Evolutionary conservation across 2,888 invertebrate species (phyloP), one percentile per base, ranked within the genome.

Genomic region (Neocrepidodera transversa): DNA sequence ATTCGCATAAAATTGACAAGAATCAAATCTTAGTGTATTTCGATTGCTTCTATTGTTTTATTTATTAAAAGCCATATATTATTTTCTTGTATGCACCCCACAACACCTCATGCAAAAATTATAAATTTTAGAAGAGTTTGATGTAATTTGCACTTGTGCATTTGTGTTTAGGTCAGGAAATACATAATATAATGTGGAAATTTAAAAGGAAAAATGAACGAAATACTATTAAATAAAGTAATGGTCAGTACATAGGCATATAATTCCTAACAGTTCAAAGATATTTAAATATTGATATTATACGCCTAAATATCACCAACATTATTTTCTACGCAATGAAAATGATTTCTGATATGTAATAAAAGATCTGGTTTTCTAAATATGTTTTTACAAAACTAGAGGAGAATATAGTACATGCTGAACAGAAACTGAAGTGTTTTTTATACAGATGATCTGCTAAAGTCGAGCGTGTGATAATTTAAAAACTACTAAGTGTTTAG

Each of bases 401-500:
- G 16, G 16, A 40, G 13, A 20, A n/a, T 3, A 42, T 40, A 49
- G 40, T 18, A 40, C 42, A 49, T 56, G 49, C 56, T 49, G 7
- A 49, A 35, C 16, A 40, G 32, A 49, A 49, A 40, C 56, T 49
- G 7, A 23, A 42, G 11, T 18, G 42, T 42, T 20, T 20, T 40
- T 17, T 50, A 18, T 53, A 40, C 40, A 40, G 11, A 53, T 28
- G 36, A 38, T 43, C 30, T 43, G 43, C 20, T 53, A 30, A 53
- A n/a, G 26, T 35, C 42, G 28, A 52, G 52, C 26, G 20, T 14
- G 32, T 45, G 45, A 55, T 58, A 51, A 54, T 26, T 48, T 45
- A 36, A 17, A 58, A 20, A 52, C 54, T 50, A 55, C 57, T 60
- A 54, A 63, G 60, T 65, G 59, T 59, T 59, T 36, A 52, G 48